These are phyloP conservation scores for Scortum barcoo DNA, from an alignment of 2,113 vertebrate genomes.

Conservation along the genomic window DNA sequence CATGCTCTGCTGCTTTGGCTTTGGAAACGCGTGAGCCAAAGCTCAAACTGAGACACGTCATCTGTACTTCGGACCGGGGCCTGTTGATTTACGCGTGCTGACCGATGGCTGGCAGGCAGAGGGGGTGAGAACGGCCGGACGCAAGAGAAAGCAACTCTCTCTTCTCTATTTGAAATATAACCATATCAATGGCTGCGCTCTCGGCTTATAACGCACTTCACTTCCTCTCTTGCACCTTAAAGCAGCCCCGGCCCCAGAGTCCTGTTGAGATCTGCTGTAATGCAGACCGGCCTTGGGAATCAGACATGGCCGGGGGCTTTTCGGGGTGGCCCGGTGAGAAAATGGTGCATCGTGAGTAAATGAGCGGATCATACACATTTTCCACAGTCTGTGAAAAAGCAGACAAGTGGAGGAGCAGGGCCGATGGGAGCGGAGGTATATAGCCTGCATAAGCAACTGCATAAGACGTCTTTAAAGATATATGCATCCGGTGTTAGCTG, in stretches of 20 bases:
- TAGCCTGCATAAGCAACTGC: not conserved
- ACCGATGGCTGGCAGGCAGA: slow-evolving; percentile 17
- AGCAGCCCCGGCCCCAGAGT: slow-evolving; percentile 6
- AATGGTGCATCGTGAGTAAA: slow-evolving; percentile 31
- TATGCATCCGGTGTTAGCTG: slow-evolving; percentile 4
- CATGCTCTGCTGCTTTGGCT: slow-evolving; percentile 16
- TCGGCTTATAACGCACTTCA: slow-evolving; percentile 3
- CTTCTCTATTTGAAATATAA: slow-evolving; percentile 38
- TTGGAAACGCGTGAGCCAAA: slow-evolving; percentile 34
- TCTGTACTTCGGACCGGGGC: slow-evolving; percentile 31
- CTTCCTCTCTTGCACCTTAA: slow-evolving; percentile 30
- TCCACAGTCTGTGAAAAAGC: slow-evolving; percentile 71
- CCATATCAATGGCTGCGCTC: not conserved
- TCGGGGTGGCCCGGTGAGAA: slow-evolving; percentile 38
- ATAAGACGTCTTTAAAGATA: slow-evolving; percentile 32
- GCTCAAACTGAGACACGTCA: slow-evolving; percentile 46
- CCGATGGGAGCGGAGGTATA: slow-evolving; percentile 30
- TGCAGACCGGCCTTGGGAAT: slow-evolving; percentile 48
- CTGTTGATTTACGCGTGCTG: slow-evolving; percentile 25
- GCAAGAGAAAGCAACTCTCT: slow-evolving; percentile 52
- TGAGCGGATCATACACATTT: slow-evolving; percentile 68
- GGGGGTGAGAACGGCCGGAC: slow-evolving; percentile 29
- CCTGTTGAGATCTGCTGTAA: slow-evolving; percentile 56
- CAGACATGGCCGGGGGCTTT: slow-evolving; percentile 46
- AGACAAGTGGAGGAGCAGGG: slow-evolving; percentile 50